A percentile compares a stretch with the other conserved stretches of the same genome.
phyloP scores from a whole-genome alignment of 2,797 vertebrate genomes.

The Echeneis naucrates region DNA sequence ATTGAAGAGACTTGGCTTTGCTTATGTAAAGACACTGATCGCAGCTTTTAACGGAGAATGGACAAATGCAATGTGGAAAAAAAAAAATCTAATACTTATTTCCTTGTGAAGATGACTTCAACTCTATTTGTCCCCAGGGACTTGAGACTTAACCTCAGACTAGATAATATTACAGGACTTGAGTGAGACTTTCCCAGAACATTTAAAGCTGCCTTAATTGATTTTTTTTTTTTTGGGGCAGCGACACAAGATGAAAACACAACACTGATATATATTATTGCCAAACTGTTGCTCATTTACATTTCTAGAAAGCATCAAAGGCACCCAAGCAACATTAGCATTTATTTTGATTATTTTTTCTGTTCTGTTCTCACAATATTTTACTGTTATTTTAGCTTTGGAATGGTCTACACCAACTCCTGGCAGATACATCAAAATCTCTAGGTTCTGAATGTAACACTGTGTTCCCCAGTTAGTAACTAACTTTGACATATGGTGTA shows the following conservation, averaged over 20 bases:
- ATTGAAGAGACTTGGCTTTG: constrained; percentile 1
- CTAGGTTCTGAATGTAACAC: not conserved
- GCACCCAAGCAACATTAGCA: not conserved
- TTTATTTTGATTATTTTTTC: not conserved
- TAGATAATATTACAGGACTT: not conserved
- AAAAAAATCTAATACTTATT: not conserved
- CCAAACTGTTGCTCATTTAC: not conserved
- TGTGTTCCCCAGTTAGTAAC: not conserved
- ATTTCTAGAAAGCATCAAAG: not conserved
- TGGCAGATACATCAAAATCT: not conserved
- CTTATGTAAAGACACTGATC: constrained; percentile 3
- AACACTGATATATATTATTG: not conserved
- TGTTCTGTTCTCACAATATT: not conserved
- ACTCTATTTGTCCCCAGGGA: not conserved
- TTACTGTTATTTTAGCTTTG: not conserved
- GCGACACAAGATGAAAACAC: not conserved
- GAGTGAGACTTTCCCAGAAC: not conserved
- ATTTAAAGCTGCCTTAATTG: not conserved
- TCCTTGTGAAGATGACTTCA: not conserved
- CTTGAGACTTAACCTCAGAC: not conserved
- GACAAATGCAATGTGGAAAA: not conserved
- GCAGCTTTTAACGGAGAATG: not conserved
- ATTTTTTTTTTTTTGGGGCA: not conserved
- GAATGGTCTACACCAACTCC: not conserved
- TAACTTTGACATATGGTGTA: not conserved